Evolutionary conservation across 2,797 vertebrate species (phyloP).

Genomic region (Poeciliopsis presidionis): DNA sequence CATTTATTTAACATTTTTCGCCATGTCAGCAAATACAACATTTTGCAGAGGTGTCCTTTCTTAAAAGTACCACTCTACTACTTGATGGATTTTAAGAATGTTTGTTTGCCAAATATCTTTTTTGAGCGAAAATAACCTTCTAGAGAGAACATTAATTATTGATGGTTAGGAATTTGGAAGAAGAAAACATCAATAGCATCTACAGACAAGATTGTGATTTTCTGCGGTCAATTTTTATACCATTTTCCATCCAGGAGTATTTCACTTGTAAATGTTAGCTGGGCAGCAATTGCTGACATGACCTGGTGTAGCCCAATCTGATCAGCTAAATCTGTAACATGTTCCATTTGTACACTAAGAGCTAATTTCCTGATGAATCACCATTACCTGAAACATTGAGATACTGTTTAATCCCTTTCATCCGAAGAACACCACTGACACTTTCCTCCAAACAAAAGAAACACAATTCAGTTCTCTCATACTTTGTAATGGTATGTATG

Average conservation of each 20-base stretch:
- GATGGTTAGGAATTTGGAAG: background rate
- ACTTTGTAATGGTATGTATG: background rate
- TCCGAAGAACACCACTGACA: background rate
- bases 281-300: background rate
- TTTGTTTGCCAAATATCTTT: background rate
- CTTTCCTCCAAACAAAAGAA: background rate
- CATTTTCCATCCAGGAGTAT: background rate
- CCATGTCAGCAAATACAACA: too few relatives aligned
- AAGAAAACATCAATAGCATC: background rate
- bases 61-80: background rate
- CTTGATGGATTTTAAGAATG: background rate
- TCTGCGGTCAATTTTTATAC: background rate
- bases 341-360: background rate
- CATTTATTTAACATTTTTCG: too few relatives aligned
- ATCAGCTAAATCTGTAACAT: background rate
- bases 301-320: background rate
- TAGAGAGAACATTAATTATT: too few relatives aligned
- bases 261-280: background rate
- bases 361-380: background rate
- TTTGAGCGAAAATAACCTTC: background rate
- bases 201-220: background rate
- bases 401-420: background rate
- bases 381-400: background rate
- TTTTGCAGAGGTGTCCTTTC: background rate
- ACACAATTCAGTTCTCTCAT: background rate